Conservation (phyloP, 2,888 invertebrate species). For the Lottia scabra region DNA sequence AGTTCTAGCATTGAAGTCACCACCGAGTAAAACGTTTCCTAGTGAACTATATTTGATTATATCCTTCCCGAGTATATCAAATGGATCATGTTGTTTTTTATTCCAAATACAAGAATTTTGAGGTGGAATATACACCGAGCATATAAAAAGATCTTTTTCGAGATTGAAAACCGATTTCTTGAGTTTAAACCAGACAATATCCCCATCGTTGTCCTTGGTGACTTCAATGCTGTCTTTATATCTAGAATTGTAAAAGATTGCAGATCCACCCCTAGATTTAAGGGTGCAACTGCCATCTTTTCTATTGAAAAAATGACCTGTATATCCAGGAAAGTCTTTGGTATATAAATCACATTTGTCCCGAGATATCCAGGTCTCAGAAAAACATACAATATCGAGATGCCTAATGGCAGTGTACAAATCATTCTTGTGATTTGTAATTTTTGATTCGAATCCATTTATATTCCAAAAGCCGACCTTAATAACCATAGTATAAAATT, state of each 20-base stretch:
- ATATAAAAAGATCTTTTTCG: constrained; percentile 18
- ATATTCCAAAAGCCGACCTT: neutral
- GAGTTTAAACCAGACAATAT: constrained; percentile 11
- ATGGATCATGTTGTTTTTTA: constrained; percentile 6
- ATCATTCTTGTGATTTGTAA: neutral
- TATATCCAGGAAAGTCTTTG: neutral
- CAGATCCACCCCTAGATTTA: neutral
- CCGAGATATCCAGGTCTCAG: neutral
- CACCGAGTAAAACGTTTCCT: constrained; percentile 9
- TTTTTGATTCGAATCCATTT: neutral
- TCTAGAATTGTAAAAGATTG: neutral
- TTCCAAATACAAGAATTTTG: constrained; percentile 7
- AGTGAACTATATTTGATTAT: neutral
- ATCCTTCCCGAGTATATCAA: constrained; percentile 10
- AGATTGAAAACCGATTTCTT: constrained; percentile 17
- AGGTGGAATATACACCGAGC: constrained; percentile 13
- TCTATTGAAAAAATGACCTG: neutral
- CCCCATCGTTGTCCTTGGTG: neutral
- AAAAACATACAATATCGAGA: neutral
- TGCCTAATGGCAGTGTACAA: neutral
- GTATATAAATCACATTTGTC: neutral
- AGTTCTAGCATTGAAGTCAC: constrained; percentile 16
- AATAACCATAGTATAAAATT: neutral
- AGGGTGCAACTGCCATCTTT: neutral
- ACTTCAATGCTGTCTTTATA: neutral